These are phyloP conservation scores for Aphidius ervi DNA, from an alignment of 1,140 invertebrate species.

Conservation along the genomic window DNA sequence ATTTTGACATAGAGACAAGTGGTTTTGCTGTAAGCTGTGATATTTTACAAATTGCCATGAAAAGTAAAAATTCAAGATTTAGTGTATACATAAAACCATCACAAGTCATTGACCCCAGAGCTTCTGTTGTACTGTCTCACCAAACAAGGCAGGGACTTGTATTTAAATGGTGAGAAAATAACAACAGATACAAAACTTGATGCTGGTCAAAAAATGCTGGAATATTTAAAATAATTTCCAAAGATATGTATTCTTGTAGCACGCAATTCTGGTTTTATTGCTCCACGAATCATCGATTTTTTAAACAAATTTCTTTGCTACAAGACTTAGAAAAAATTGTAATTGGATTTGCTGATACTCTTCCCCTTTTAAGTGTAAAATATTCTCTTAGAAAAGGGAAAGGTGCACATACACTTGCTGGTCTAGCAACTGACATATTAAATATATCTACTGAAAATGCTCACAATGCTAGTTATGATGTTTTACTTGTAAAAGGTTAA, in stretches of 20 bases:
- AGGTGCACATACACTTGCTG: constrained; percentile 2
- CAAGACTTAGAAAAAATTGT: constrained; percentile 14
- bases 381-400: constrained; percentile 10
- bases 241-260: constrained; percentile 19
- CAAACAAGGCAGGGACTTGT: too few relatives aligned
- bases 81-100: too few relatives aligned
- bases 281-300: constrained; percentile 15
- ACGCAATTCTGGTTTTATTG: constrained; percentile 20
- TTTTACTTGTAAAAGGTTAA: too few relatives aligned
- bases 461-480: constrained; percentile 17
- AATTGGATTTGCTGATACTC: constrained; percentile 16
- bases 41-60: too few relatives aligned
- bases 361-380: constrained; percentile 15
- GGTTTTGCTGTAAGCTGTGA: too few relatives aligned
- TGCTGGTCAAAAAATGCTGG: background rate
- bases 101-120: too few relatives aligned
- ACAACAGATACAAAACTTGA: too few relatives aligned
- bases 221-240: background rate
- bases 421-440: background rate
- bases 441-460: background rate
- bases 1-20: too few relatives aligned
- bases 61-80: too few relatives aligned
- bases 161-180: too few relatives aligned
- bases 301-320: constrained; percentile 1
- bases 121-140: too few relatives aligned